Evolutionary conservation across 35 echinoderm and acorn worm genomes (phyloP), one percentile per base, ranked within the genome.

Genomic region (Stichopus chloronotus): DNA sequence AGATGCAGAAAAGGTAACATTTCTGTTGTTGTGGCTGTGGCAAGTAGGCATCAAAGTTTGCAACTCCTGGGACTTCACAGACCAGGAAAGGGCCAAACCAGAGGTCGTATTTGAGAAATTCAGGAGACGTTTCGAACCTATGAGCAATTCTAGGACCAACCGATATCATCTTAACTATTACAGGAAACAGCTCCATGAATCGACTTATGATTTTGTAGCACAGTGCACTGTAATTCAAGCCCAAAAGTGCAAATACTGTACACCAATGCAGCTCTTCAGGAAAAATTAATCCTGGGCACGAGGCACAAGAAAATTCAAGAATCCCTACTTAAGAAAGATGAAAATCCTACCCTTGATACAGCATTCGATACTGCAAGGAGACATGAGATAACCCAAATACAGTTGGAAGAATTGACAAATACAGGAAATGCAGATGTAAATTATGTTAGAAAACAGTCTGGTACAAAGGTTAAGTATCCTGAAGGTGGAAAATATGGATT

Each of bases 291-390:
- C 71, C 24, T 90, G 59, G 94, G 94, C 63, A 87, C 90, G 4
- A 63, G 57, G 14, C 55, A 87, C 57, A 61, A 82, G 22, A 68
- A 92, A 21, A 63, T 95, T 5, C 94, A 95, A 87, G 91, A 93
- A 81, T 78, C 78, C 52, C 83, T 92, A 20, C 82, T 95, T 53
- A 82, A 20, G 4, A 88, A 88, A n/a, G 82, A 86, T 21, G 61
- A 95, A 12, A 91, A 9, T 7, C 56, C 83, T 24, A 93, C 77
- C 9, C 43, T 95, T 9, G 79, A 93, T 53, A 58, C 80, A 13
- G 91, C 94, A 25, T n/a, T 90, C 12, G 84, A 95, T 8, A 87
- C 79, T 60, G 78, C 80, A 55, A 87, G 86, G 16, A 93, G 91
- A 68, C 78, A 84, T 78, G 86, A 95, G 65, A 78, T 91, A 7